phyloP scores from a whole-genome alignment of 2,113 vertebrate genomes.

The Trogon melanurus region DNA sequence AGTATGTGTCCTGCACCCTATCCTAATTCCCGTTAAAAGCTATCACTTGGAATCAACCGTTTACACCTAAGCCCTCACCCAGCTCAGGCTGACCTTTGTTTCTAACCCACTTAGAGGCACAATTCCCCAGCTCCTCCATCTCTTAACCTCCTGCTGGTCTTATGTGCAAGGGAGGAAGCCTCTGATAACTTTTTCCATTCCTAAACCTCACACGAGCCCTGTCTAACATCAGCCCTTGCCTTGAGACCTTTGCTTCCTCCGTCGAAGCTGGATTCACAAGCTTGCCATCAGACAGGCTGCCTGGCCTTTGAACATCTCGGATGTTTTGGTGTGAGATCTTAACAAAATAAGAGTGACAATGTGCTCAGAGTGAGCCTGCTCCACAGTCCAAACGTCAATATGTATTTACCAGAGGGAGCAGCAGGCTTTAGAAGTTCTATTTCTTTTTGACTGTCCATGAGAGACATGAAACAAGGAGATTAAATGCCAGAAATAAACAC shows the following conservation, averaged over 20 bases:
- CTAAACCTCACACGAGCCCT: rapidly evolving
- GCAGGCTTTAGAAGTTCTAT: constrained; percentile 10
- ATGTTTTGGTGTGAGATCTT: background rate
- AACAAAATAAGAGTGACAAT: background rate
- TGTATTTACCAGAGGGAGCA: background rate
- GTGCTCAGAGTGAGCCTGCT: background rate
- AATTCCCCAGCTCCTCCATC: background rate
- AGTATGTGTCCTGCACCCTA: background rate
- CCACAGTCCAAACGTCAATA: background rate
- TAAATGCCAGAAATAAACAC: constrained; percentile 15
- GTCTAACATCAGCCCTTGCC: background rate
- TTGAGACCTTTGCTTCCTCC: background rate
- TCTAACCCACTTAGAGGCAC: background rate
- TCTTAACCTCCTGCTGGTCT: background rate
- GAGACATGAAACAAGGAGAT: constrained; percentile 17
- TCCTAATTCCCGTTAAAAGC: background rate
- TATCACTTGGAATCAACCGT: background rate
- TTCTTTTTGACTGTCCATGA: background rate
- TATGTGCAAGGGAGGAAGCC: background rate
- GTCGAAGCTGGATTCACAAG: background rate
- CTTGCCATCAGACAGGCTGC: background rate
- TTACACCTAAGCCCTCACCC: background rate
- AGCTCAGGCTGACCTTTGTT: background rate
- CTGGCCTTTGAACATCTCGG: background rate
- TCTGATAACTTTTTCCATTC: background rate